Conservation (phyloP, 2,888 invertebrate genomes). For the Caenorhabditis auriculariae region DNA sequence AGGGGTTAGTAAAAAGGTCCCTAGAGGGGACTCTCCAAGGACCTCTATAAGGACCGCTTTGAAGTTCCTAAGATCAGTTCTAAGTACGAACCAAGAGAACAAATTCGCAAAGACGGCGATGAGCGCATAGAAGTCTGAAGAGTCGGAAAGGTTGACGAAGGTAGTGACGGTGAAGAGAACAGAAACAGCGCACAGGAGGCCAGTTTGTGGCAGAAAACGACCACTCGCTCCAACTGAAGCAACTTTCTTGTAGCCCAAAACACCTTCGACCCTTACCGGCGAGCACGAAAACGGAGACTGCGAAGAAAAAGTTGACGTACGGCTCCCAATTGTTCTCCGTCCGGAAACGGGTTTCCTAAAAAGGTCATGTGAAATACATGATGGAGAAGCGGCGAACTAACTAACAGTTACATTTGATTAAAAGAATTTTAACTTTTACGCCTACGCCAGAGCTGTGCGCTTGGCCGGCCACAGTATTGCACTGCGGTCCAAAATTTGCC, state of each 20-base stretch:
- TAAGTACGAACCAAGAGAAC: constrained; percentile 40
- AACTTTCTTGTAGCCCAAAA: constrained; percentile 8
- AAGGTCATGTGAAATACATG: background rate
- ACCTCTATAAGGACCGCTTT: no score
- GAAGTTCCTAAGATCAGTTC: no score
- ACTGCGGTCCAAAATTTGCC: no score
- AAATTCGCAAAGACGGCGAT: constrained; percentile 44
- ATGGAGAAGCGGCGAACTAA: no score
- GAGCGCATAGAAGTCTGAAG: constrained; percentile 39
- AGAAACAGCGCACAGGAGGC: constrained; percentile 48
- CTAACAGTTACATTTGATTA: no score
- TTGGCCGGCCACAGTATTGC: no score
- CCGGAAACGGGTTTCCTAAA: constrained; percentile 11
- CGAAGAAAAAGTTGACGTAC: constrained; percentile 47
- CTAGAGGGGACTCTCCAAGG: no score
- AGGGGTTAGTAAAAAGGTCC: no score
- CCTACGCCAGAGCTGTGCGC: no score
- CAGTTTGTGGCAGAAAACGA: constrained; percentile 33
- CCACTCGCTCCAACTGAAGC: constrained; percentile 46
- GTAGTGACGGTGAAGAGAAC: constrained; percentile 38
- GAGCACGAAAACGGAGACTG: constrained; percentile 44
- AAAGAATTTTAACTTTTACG: no score
- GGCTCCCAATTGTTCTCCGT: constrained; percentile 45
- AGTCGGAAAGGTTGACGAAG: constrained; percentile 49
- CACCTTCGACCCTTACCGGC: constrained; percentile 4